These are phyloP conservation scores for Conchocele bisecta DNA, from an alignment of 2,888 invertebrate genomes.

Conservation along the genomic window DNA sequence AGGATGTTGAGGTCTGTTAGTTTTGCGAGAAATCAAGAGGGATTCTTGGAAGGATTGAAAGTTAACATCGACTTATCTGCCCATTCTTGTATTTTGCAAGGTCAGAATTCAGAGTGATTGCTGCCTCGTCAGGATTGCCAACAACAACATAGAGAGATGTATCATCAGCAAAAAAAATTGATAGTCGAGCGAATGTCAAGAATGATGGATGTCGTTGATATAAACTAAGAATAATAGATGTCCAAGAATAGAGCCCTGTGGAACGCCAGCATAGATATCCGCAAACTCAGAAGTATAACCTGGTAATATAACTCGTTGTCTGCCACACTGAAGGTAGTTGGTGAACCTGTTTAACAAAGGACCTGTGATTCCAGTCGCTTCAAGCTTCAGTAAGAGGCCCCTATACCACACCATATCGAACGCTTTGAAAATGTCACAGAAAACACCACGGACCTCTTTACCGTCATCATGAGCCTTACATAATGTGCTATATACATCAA, in stretches of 20 bases:
- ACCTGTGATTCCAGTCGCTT: not conserved
- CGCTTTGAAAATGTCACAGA: slow-evolving; percentile 41
- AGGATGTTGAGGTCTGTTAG: not conserved
- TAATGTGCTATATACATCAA: slow-evolving; percentile 12
- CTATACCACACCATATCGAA: slow-evolving; percentile 39
- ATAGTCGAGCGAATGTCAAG: not conserved
- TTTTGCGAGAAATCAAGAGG: not conserved
- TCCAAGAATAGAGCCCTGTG: slow-evolving; percentile 17
- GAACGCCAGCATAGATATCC: slow-evolving; percentile 8
- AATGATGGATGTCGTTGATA: slow-evolving; percentile 25
- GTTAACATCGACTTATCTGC: not conserved
- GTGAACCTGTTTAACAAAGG: not conserved
- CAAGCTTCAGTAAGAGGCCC: slow-evolving; percentile 20
- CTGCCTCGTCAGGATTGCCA: not conserved
- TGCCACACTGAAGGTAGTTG: not conserved
- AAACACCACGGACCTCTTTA: slow-evolving; percentile 33
- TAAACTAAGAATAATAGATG: slow-evolving; percentile 10
- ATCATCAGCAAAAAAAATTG: slow-evolving; percentile 24
- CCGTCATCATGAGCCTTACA: slow-evolving; percentile 20
- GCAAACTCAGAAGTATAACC: not conserved
- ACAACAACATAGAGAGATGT: not conserved
- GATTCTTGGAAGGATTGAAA: slow-evolving; percentile 2
- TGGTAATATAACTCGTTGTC: slow-evolving; percentile 3
- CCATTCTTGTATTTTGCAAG: not conserved
- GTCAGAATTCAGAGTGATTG: not conserved